Base-by-base conservation (phyloP, 2,113 vertebrate species). In the Oceanodroma tethys region DNA sequence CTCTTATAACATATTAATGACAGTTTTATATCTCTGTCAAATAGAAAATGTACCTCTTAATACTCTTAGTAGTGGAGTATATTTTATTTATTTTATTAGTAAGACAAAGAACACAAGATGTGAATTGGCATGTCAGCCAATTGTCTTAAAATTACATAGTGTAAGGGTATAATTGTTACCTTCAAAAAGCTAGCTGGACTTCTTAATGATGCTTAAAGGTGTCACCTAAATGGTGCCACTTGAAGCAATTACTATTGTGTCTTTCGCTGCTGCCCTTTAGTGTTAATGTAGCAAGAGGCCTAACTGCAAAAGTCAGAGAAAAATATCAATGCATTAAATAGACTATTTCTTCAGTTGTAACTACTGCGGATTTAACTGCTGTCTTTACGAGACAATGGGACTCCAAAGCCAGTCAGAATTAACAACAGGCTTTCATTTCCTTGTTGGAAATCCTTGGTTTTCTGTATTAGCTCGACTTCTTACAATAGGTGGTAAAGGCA, bases 11-110 rank as follows among this genome's bases (percentile, higher is more conserved):
- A 59, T 92, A 93, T 91, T 95, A 97, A 96, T 95, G 91, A 70
- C n/a, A 85, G 70, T 91, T 96, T 93, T 95, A 95, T 85, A 53
- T 94, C 81, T 89, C 62, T 93, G 86, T 95, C 94, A 96, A 82
- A 91, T 87, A 52, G 84, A 87, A 84, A 95, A 91, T 73, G 70
- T 97, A 66, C 78, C 62, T 94, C 81, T 93, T 93, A 95, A 85
- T 97, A 79, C 60, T 43, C 70, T 81, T 87, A 73, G 32, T 70
- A 55, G 50, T 47, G 63, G 62, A 63, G 15, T 91, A 66, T 71
- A 58, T 95, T 95, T 96, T 94, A 95, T 95, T 95, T 96, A 95
- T 96, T 92, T 92, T 96, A 85, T 94, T 95, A 82, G 53, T 65
- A 82, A 87, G 67, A 89, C 36, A 76, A 87, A 93, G 91, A 88